These are phyloP conservation scores for Leptopilina myrica DNA, from an alignment of 2,888 invertebrate genomes.

Conservation along the genomic window DNA sequence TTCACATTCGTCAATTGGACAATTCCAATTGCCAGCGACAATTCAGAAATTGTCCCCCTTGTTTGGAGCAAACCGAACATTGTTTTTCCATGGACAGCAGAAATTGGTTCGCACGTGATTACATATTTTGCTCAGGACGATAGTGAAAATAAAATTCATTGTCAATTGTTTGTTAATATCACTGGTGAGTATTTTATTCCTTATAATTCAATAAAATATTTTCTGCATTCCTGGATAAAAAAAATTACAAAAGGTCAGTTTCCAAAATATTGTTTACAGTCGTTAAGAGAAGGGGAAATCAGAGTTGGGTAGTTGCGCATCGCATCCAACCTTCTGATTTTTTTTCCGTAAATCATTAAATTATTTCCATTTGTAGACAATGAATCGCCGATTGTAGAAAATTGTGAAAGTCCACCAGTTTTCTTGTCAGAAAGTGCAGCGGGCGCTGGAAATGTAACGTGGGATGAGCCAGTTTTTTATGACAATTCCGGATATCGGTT, in stretches of 20 bases:
- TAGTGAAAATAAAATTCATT: conserved; percentile 80
- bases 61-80: conserved; percentile 81
- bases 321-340: no score
- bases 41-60: conserved; percentile 79
- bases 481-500: conserved; percentile 79
- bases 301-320: no score
- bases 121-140: conserved; percentile 82
- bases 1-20: conserved; percentile 79
- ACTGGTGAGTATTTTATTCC: conserved; percentile 74
- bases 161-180: conserved; percentile 80
- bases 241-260: no score
- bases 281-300: no score
- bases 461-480: conserved; percentile 80
- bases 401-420: conserved; percentile 80
- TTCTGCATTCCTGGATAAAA: no score
- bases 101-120: conserved; percentile 80
- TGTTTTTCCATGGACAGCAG: conserved; percentile 78
- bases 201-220: background rate
- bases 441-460: conserved; percentile 77
- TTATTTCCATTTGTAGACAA: conserved; percentile 72
- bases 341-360: no score
- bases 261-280: no score
- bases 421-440: conserved; percentile 65
- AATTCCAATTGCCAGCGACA: conserved; percentile 77
- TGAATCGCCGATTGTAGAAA: conserved; percentile 80